Evolutionary conservation across 1,140 invertebrate genomes (phyloP), one percentile per base, ranked within the genome.

Genomic region (Megalopta genalis): DNA sequence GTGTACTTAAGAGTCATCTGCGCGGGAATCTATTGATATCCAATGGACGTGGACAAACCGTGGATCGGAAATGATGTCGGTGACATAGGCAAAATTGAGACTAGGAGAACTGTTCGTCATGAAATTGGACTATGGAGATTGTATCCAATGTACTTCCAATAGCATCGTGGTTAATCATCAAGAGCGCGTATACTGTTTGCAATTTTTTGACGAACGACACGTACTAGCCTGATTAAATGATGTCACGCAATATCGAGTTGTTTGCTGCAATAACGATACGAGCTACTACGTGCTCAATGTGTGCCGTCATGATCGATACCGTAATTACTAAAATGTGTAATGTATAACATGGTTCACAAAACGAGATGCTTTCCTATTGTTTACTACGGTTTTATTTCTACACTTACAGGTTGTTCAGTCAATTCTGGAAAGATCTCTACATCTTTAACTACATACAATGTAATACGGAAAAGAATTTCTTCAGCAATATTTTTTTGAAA

Each of bases 21-120:
- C 21, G 10, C 39, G 72, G 23, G 16, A 52, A 37, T 23, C 18
- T n/a, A 39, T 46, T 23, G 14, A 21, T 63, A 42, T 18, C 32
- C 42, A 46, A 75, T 75, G 62, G 52, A 70, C 75, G 57, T 49
- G 67, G 59, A 71, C 75, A 77, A 77, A 39, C 52, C 18, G 57
- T 27, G 23, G 23, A 18, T 14, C 59, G 75, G 57, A 71, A 62
- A 77, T 77, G 59, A 57, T 52, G 27, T 18, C 75, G 52, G 67
- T 63, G 67, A 64, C 67, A 59, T 42, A 71, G 59, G 37, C 71
- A 75, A 25, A 68, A 85, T 83, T 70, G 66, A 71, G 59, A 60
- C 68, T 67, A 64, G 23, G 69, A 75, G 54, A 77, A 80, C 52
- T 27, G 27, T 64, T 46, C 49, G 64, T 32, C 69, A 80, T 80